These are phyloP conservation scores for Rhombomys opimus DNA, from an alignment of 2,113 vertebrate genomes.

Conservation along the genomic window DNA sequence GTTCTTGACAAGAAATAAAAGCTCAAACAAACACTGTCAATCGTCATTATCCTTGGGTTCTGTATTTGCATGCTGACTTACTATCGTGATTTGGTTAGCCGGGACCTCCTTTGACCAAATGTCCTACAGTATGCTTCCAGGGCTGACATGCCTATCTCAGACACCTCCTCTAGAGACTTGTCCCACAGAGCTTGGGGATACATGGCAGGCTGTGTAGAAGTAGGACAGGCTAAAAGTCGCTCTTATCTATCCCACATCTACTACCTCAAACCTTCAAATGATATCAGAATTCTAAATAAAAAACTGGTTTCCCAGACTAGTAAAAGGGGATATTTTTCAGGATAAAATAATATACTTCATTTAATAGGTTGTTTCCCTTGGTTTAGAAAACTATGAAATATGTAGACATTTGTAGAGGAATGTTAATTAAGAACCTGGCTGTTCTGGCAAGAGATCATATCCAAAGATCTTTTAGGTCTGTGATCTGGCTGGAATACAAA, in stretches of 20 bases:
- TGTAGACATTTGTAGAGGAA: not conserved
- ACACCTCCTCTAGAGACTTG: not conserved
- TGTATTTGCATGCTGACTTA: not conserved
- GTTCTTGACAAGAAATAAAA: not conserved
- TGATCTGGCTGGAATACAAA: no score
- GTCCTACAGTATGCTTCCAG: not conserved
- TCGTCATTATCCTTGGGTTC: not conserved
- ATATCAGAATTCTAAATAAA: constrained; percentile 5
- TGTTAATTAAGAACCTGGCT: no score
- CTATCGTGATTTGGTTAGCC: not conserved
- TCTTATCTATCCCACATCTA: not conserved
- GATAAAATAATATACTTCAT: not conserved
- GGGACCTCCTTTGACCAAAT: not conserved
- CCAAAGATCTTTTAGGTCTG: no score
- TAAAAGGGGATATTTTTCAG: not conserved
- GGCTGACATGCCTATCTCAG: not conserved
- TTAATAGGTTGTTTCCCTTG: not conserved
- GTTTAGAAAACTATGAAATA: constrained; percentile 11
- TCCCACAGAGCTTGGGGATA: not conserved
- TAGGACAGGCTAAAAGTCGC: not conserved
- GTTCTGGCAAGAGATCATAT: no score
- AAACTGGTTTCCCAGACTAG: not conserved
- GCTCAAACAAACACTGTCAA: not conserved
- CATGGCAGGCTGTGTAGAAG: not conserved
- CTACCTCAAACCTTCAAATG: not conserved